Evolutionary conservation across 1,140 invertebrate species (phyloP).

Genomic region (Aphelenchoides avenae): DNA sequence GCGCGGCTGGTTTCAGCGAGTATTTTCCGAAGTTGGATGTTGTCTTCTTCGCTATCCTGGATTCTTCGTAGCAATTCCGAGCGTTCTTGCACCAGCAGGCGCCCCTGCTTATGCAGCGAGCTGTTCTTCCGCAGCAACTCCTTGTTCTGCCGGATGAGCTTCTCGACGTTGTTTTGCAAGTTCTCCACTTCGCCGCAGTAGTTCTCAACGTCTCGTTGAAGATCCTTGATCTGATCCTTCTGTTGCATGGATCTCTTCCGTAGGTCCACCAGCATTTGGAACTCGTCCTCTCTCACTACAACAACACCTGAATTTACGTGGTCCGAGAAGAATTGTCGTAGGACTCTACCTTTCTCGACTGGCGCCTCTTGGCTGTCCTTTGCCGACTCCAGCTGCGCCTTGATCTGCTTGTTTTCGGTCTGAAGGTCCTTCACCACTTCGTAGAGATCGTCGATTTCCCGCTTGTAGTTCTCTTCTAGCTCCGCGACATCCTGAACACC

Average conservation of each 20-base stretch:
- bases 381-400: slow-evolving; percentile 1
- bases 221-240: too few species aligned
- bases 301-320: neutral
- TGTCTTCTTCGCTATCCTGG: slow-evolving; percentile 16
- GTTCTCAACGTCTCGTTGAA: too few species aligned
- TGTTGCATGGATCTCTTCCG: too few species aligned
- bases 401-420: slow-evolving; percentile 44
- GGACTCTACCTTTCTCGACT: neutral
- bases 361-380: neutral
- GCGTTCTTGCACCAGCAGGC: slow-evolving; percentile 42
- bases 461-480: slow-evolving; percentile 54
- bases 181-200: too few species aligned
- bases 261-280: slow-evolving; percentile 38
- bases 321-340: slow-evolving; percentile 1
- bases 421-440: slow-evolving; percentile 47
- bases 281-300: slow-evolving; percentile 38
- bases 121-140: slow-evolving; percentile 38
- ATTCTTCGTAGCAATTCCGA: slow-evolving; percentile 23
- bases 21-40: too few species aligned
- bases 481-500: slow-evolving; percentile 53
- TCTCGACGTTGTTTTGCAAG: too few species aligned
- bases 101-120: slow-evolving; percentile 41
- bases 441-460: slow-evolving; percentile 52
- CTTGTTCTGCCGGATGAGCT: slow-evolving; percentile 41
- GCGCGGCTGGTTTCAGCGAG: too few species aligned